phyloP scores from a whole-genome alignment of 1,140 invertebrate genomes.

The Marisa cornuarietis region DNA sequence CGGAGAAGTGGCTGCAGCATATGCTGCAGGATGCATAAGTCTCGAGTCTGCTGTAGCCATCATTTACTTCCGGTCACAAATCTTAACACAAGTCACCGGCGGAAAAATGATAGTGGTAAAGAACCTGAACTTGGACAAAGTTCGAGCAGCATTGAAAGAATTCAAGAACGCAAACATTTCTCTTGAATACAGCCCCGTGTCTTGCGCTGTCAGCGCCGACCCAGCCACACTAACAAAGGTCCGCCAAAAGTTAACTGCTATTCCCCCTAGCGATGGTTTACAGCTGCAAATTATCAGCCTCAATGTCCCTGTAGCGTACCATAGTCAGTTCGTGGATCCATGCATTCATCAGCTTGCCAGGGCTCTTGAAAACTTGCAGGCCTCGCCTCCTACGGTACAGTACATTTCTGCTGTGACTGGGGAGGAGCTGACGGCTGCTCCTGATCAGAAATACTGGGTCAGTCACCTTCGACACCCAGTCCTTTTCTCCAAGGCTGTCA shows the following conservation, averaged over 20 bases:
- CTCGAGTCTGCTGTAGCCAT: constrained; percentile 30
- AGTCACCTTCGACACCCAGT: constrained; percentile 28
- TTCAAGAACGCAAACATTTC: constrained; percentile 17
- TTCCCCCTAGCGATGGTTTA: background rate
- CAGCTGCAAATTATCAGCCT: constrained; percentile 18
- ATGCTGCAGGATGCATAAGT: constrained; percentile 25
- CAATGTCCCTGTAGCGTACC: constrained; percentile 27
- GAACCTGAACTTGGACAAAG: constrained; percentile 14
- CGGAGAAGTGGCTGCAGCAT: constrained; percentile 41
- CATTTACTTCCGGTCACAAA: constrained; percentile 28
- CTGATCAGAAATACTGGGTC: constrained; percentile 26
- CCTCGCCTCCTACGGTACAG: background rate
- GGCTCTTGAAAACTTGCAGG: constrained; percentile 8
- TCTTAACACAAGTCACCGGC: constrained; percentile 8
- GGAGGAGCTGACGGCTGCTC: background rate
- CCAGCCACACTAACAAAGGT: constrained; percentile 8
- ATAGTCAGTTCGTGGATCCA: constrained; percentile 31
- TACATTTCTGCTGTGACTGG: constrained; percentile 32
- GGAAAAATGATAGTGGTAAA: constrained; percentile 36
- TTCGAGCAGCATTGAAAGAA: constrained; percentile 14
- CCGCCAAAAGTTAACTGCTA: background rate
- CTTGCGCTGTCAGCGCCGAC: constrained; percentile 34
- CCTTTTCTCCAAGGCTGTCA: constrained; percentile 27
- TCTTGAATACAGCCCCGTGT: constrained; percentile 25
- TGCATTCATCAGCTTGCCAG: constrained; percentile 5